phyloP scores from a whole-genome alignment of 2,888 invertebrate genomes.

The Nematopogon swammerdamellus region DNA sequence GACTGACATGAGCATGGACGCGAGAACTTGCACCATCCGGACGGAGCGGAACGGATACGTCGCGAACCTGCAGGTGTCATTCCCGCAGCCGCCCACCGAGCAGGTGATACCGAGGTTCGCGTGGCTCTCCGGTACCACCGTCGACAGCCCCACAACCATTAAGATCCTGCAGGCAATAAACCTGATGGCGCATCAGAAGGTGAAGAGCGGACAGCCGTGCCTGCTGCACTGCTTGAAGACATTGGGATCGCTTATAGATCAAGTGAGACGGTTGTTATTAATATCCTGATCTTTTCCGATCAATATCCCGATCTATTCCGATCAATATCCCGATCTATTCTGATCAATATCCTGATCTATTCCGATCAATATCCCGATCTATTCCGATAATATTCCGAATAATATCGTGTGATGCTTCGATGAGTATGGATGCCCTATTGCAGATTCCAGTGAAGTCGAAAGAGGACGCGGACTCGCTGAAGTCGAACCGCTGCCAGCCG shows the following conservation, averaged over 20 bases:
- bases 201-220: constrained; percentile 82
- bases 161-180: constrained; percentile 78
- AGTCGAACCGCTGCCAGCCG: constrained; percentile 44
- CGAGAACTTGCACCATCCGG: constrained; percentile 57
- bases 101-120: constrained; percentile 49
- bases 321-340: too few relatives aligned
- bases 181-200: constrained; percentile 76
- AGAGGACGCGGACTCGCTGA: constrained; percentile 48
- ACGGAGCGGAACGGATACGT: constrained; percentile 51
- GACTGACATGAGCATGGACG: constrained; percentile 57
- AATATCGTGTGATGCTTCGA: too few relatives aligned
- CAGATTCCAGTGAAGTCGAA: constrained; percentile 56
- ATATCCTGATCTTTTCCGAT: too few relatives aligned
- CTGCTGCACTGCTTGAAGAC: constrained; percentile 78
- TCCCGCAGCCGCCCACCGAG: constrained; percentile 52
- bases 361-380: too few relatives aligned
- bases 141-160: constrained; percentile 68
- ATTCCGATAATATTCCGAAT: too few relatives aligned
- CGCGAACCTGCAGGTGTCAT: constrained; percentile 56
- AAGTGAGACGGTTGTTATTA: too few relatives aligned
- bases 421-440: too few relatives aligned
- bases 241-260: constrained; percentile 44
- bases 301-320: too few relatives aligned
- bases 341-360: too few relatives aligned
- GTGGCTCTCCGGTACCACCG: constrained; percentile 50